Base-by-base conservation (phyloP, 2,113 vertebrate genomes). In the Eidolon helvum region DNA sequence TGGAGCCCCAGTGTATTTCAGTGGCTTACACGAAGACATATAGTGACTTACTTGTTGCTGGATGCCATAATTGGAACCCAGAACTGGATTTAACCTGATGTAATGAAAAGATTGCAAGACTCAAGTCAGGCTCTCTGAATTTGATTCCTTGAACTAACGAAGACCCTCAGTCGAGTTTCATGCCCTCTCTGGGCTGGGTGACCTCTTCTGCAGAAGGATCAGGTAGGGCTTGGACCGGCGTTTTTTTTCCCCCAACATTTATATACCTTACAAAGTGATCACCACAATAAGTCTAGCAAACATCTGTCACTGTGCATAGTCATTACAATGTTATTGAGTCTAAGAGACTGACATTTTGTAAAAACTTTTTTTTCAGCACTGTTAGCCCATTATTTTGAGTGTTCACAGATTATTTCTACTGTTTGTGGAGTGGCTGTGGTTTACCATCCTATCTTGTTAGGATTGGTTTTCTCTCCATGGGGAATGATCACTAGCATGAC, bases 31-130 rank as follows among this genome's bases (percentile, higher is more conserved):
- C 9, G 0, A 21, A 24, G 22, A 7, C 7, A n/a, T 0, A 1
- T 5, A 21, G 57, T 7, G 38, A 57, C 10, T 63, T 40, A 33
- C 24, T 1, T 26, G 5, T 50, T 50, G 15, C 59, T 45, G 45
- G 0, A 8, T 3, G 5, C 10, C 50, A 10, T 0, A 22, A 18
- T 65, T 30, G 15, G 33, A 45, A n/a, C n/a, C 10, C 3, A 7
- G 35, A 5, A 61, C 0, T 50, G 2, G n/a, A 2, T 10, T 40
- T 50, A 38, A 0, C 0, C 2, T 10, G 19, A 40, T 1, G 0
- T 40, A 10, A n/a, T 30, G 12, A 10, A 48, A 59, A 53, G 38
- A 22, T 7, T 11, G 33, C 55, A 15, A 33, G 59, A 59, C 14
- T 38, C 21, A 40, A 28, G 38, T 48, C 55, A 50, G 22, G 7